phyloP scores from a whole-genome alignment of 1,140 invertebrate species.

The Danaus plexippus region DNA sequence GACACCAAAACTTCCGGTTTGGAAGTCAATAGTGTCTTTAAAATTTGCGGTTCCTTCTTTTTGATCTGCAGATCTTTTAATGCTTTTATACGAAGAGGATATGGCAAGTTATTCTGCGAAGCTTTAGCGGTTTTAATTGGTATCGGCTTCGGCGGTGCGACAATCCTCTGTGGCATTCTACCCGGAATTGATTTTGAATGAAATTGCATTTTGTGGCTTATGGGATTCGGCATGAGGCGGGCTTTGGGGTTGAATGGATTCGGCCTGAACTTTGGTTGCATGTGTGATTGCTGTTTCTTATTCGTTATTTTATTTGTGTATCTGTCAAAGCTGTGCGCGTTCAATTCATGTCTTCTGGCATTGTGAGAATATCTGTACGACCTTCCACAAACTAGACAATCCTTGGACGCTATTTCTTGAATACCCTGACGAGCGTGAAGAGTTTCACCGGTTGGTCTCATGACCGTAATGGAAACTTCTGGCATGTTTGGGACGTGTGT shows the following conservation, averaged over 20 bases:
- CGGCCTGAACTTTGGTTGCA: constrained; percentile 60
- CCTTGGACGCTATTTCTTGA: constrained; percentile 65
- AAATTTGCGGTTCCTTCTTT: constrained; percentile 68
- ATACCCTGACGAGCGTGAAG: constrained; percentile 59
- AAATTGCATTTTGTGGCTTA: constrained; percentile 61
- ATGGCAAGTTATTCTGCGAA: constrained; percentile 54
- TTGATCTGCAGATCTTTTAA: constrained; percentile 65
- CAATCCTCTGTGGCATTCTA: constrained; percentile 45
- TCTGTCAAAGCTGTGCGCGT: constrained; percentile 63
- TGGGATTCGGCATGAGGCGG: constrained; percentile 59
- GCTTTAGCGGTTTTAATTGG: constrained; percentile 46
- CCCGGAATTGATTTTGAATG: constrained; percentile 42
- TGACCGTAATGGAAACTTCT: constrained; percentile 63
- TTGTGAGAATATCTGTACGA: constrained; percentile 69
- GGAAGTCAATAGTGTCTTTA: constrained; percentile 63
- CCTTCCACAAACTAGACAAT: constrained; percentile 66
- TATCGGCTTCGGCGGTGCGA: constrained; percentile 52
- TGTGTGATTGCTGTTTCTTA: constrained; percentile 40
- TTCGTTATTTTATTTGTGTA: constrained; percentile 65
- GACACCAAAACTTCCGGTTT: constrained; percentile 61
- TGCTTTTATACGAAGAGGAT: constrained; percentile 62
- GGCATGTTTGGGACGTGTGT: constrained; percentile 46
- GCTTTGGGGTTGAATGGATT: constrained; percentile 68
- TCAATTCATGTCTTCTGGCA: constrained; percentile 65
- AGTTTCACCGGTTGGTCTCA: constrained; percentile 56